These are phyloP conservation scores for Pentalonia nigronervosa DNA, from an alignment of 1,140 invertebrate species.

Conservation along the genomic window DNA sequence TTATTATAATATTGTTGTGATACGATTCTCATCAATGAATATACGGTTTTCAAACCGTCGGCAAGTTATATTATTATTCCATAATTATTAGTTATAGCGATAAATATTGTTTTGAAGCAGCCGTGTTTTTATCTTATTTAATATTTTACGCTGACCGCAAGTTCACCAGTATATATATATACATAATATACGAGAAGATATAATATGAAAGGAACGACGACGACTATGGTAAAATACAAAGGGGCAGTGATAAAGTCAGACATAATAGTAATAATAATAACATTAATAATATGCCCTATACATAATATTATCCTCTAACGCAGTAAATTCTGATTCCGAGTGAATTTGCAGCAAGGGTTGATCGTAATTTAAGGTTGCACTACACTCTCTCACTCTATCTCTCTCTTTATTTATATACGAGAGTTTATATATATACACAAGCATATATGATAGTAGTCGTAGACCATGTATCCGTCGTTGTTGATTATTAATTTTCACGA, in stretches of 20 bases:
- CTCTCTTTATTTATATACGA: not conserved
- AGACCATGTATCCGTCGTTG: not conserved
- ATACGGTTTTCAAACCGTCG: not conserved
- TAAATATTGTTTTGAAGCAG: conserved; percentile 31
- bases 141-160: not conserved
- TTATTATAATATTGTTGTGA: not conserved
- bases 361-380: not conserved
- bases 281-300: conserved; percentile 13
- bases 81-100: not conserved
- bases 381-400: not conserved
- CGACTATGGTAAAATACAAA: conserved; percentile 1
- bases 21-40: conserved; percentile 24
- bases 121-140: conserved; percentile 20
- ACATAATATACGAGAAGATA: not conserved
- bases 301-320: not conserved
- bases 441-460: not conserved
- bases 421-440: not conserved
- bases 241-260: conserved; percentile 31
- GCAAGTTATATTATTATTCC: not conserved
- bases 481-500: conserved; percentile 8
- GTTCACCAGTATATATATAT: not conserved
- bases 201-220: conserved; percentile 7
- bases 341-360: conserved; percentile 36
- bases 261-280: conserved; percentile 31
- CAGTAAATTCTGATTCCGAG: conserved; percentile 23